phyloP scores from a whole-genome alignment of 2,888 invertebrate species.

The Leptura quadrifasciata region DNA sequence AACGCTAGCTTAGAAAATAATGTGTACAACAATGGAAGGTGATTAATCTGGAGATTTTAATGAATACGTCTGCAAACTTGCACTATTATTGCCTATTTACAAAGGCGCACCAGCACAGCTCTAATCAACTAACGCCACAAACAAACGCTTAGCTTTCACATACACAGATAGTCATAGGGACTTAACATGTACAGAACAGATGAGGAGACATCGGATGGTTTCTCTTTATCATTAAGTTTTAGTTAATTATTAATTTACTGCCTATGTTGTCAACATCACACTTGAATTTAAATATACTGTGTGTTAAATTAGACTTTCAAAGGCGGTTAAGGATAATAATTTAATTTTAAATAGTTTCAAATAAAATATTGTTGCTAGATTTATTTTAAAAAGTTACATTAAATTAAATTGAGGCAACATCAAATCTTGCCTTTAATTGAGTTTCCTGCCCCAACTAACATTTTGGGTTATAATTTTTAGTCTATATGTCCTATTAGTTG shows the following conservation, averaged over 20 bases:
- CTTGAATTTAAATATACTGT: not conserved
- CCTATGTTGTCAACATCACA: slow-evolving; percentile 25
- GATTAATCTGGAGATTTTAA: slow-evolving; percentile 54
- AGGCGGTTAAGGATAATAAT: not conserved
- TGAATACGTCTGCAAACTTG: slow-evolving; percentile 51
- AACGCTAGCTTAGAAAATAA: slow-evolving; percentile 27
- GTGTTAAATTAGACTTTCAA: not conserved
- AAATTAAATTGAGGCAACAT: too few relatives aligned
- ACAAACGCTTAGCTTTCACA: slow-evolving; percentile 45
- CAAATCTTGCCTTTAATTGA: too few relatives aligned
- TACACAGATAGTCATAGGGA: slow-evolving; percentile 43
- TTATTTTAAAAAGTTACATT: too few relatives aligned
- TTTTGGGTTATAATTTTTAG: too few relatives aligned
- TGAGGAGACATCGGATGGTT: slow-evolving; percentile 42
- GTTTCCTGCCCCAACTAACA: too few relatives aligned
- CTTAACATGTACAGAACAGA: slow-evolving; percentile 46
- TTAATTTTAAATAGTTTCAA: not conserved
- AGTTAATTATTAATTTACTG: slow-evolving; percentile 45
- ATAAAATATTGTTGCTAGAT: not conserved
- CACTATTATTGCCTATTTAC: slow-evolving; percentile 50
- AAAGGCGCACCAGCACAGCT: slow-evolving; percentile 35
- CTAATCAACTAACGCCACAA: slow-evolving; percentile 51
- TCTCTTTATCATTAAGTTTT: slow-evolving; percentile 42
- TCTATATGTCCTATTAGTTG: too few relatives aligned
- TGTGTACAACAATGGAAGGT: slow-evolving; percentile 53